Evolutionary conservation across 1,140 invertebrate species (phyloP), one percentile per base, ranked within the genome.

Genomic region (Semibalanus balanoides): DNA sequence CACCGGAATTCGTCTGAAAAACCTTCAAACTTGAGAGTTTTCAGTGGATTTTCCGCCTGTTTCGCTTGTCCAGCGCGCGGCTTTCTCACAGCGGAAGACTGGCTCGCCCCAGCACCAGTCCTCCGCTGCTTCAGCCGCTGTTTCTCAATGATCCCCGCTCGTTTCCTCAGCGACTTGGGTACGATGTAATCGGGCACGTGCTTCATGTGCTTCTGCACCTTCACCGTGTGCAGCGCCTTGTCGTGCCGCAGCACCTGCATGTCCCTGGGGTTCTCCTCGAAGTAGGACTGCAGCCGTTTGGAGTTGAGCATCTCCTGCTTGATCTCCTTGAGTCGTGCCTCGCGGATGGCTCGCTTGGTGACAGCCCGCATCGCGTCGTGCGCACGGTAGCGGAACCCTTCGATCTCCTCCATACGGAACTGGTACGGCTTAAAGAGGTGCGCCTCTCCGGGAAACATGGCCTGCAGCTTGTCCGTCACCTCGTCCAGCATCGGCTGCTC

Each of bases 161-260:
- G 70, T 40, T 78, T 76, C 79, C 80, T 72, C 28, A 95, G 83
- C 0, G 91, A 89, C 5, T 88, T 86, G 0, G 93, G 93, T 0
- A 96, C 86, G 80, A 98, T 91, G 83, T 99, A 99, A 64, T 97
- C 95, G 0, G 97, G 96, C 3, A 99, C 93, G 83, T 98, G 89
- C 78, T 92, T 89, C 73, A 99, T 85, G 83, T 97, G 94, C 19
- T 89, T 86, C 81, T 97, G 92, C 22, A 92, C 82, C 82, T 90
- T 90, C 0, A 97, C 91, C 0, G 91, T 92, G 81, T 94, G 93
- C n/a, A 96, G 83, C 0, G 92, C 90, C 84, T 94, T 96, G 80
- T 99, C 97, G 82, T 98, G 94, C 27, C 94, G 86, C 11, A 99
- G 84, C 0, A 95, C 89, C 79, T 93, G 88, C 27, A 96, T 83